Evolutionary conservation across 1,140 invertebrate genomes (phyloP).

Genomic region (Macrocentrus cingulum): DNA sequence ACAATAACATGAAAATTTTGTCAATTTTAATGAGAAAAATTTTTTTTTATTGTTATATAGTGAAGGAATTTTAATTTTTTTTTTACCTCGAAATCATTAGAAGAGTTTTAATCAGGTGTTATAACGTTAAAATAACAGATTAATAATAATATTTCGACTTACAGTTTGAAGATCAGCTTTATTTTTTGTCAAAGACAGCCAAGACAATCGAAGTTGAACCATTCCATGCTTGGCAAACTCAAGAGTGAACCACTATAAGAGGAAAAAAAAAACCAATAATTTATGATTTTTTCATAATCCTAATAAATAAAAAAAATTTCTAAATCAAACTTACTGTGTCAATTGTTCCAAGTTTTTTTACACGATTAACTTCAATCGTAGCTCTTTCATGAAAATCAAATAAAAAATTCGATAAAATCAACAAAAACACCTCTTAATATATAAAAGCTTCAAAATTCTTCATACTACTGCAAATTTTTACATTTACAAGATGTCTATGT

Average conservation of each 20-base stretch:
- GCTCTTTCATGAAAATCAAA: slow-evolving; percentile 58
- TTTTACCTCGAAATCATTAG: too few species aligned
- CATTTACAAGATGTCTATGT: too few species aligned
- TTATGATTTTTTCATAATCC: neutral
- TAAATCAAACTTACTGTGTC: slow-evolving; percentile 64
- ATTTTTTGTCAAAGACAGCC: slow-evolving; percentile 79
- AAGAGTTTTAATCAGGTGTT: too few species aligned
- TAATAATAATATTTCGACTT: too few species aligned
- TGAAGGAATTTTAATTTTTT: too few species aligned
- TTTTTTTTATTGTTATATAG: too few species aligned
- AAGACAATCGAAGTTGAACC: slow-evolving; percentile 83
- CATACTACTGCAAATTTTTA: too few species aligned
- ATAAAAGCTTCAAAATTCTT: too few species aligned
- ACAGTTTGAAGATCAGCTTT: slow-evolving; percentile 73
- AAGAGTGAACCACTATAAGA: slow-evolving; percentile 91
- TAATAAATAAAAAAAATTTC: neutral
- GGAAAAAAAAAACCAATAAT: slow-evolving; percentile 36
- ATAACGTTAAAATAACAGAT: too few species aligned
- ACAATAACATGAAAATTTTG: too few species aligned
- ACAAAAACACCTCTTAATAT: neutral
- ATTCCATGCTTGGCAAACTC: slow-evolving; percentile 93
- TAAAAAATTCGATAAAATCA: slow-evolving; percentile 19
- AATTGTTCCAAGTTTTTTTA: slow-evolving; percentile 67
- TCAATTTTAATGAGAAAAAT: too few species aligned
- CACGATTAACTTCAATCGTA: slow-evolving; percentile 68